Conservation (phyloP, 2,113 vertebrate genomes). For the Hypocryptadius cinnamomeus region DNA sequence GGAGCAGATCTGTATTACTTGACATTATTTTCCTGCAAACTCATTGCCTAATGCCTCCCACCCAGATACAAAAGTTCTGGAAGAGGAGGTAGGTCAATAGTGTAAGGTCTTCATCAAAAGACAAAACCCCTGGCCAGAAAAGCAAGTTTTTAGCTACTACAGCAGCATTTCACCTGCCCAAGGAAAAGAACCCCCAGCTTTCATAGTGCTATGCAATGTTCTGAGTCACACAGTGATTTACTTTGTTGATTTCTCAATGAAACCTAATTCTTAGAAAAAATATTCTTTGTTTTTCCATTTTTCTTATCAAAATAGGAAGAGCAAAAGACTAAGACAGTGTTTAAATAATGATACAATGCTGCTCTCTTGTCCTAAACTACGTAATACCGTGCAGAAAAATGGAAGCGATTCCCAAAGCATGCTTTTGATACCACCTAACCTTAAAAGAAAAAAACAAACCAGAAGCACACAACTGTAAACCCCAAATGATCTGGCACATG, state of each 20-base stretch:
- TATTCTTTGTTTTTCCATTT: neutral
- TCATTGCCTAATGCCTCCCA: neutral
- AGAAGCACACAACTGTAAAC: neutral
- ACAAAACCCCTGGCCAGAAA: neutral
- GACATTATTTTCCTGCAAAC: neutral
- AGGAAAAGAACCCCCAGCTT: neutral
- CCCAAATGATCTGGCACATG: neutral
- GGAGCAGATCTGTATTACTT: neutral
- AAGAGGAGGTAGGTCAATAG: neutral
- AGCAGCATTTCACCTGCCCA: neutral
- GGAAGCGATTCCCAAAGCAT: neutral
- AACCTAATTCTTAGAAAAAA: neutral
- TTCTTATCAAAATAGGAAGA: neutral
- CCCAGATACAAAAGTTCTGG: neutral
- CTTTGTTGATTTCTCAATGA: neutral
- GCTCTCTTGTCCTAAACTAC: neutral
- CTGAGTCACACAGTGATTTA: neutral
- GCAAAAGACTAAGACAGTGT: neutral
- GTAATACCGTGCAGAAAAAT: rapidly evolving
- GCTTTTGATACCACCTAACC: neutral
- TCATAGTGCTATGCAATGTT: neutral
- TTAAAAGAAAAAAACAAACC: neutral
- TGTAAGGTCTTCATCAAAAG: neutral
- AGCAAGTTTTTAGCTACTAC: neutral
- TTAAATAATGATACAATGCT: neutral